Conservation (phyloP, 2,113 vertebrate genomes). For the Natator depressus region DNA sequence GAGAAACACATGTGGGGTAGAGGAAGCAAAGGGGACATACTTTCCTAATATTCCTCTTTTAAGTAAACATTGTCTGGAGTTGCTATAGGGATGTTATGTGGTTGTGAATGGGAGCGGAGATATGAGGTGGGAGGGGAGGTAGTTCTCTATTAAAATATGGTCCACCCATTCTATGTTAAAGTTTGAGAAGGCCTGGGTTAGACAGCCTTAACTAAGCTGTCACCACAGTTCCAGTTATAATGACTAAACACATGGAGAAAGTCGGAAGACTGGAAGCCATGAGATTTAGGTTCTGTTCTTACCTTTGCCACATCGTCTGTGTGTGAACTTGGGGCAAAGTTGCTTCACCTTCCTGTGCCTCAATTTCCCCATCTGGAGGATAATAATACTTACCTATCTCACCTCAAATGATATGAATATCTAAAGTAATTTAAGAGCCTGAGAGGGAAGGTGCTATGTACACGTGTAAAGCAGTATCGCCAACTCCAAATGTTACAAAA, state of each 20-base stretch:
- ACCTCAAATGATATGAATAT: background rate
- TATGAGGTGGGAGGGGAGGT: background rate
- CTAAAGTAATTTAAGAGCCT: background rate
- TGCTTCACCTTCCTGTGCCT: background rate
- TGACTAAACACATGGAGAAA: background rate
- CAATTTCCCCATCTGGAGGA: background rate
- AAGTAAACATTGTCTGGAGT: background rate
- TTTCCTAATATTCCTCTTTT: background rate
- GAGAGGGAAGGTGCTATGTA: background rate
- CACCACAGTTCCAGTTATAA: background rate
- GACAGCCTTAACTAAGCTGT: background rate
- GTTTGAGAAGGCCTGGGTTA: background rate
- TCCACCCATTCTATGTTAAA: background rate
- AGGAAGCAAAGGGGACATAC: background rate
- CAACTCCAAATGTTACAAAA: background rate
- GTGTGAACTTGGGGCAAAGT: background rate
- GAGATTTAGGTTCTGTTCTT: background rate
- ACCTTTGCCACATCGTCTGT: background rate
- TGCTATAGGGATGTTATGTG: background rate
- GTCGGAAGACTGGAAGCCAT: background rate
- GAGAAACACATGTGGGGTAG: background rate
- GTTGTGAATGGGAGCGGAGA: background rate
- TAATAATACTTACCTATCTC: background rate
- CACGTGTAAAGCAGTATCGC: background rate
- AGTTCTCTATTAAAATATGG: background rate